Evolutionary conservation across 2,888 invertebrate species (phyloP).

Genomic region (Hylaea fasciaria): DNA sequence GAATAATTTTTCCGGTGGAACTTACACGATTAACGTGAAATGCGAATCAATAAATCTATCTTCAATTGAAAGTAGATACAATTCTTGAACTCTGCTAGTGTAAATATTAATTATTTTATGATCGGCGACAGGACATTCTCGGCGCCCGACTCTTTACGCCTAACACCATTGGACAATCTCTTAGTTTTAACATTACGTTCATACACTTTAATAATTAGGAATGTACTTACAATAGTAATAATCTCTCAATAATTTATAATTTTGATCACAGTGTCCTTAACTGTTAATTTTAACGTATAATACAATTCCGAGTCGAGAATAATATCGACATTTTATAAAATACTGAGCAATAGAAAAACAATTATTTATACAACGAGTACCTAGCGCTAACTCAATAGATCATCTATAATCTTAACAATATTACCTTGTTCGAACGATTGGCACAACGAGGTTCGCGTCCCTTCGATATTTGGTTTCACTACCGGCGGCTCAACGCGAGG

Average conservation of each 20-base stretch:
- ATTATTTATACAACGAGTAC: constrained; percentile 74
- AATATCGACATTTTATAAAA: constrained; percentile 76
- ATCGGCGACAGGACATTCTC: constrained; percentile 1
- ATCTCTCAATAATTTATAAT: constrained; percentile 85
- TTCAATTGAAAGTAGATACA: constrained; percentile 65
- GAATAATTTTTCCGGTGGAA: constrained; percentile 65
- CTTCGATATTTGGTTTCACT: constrained; percentile 77
- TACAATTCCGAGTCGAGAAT: constrained; percentile 79
- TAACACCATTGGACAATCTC: constrained; percentile 68
- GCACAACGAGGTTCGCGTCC: constrained; percentile 76
- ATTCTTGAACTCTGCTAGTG: constrained; percentile 62
- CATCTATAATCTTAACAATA: constrained; percentile 79
- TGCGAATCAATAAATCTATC: constrained; percentile 62
- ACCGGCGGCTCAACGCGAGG: constrained; percentile 48
- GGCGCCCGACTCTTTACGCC: constrained; percentile 14
- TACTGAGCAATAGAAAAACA: constrained; percentile 84
- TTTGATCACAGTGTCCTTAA: constrained; percentile 84
- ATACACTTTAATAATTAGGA: constrained; percentile 81
- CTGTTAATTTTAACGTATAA: constrained; percentile 83
- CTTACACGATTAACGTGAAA: constrained; percentile 68
- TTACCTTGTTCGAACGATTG: constrained; percentile 80
- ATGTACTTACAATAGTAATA: constrained; percentile 83
- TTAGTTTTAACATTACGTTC: constrained; percentile 73
- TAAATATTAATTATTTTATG: constrained; percentile 31
- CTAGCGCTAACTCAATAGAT: constrained; percentile 76